Evolutionary conservation across 2,797 vertebrate genomes (phyloP).

Genomic region (Halcyon leucocephala): DNA sequence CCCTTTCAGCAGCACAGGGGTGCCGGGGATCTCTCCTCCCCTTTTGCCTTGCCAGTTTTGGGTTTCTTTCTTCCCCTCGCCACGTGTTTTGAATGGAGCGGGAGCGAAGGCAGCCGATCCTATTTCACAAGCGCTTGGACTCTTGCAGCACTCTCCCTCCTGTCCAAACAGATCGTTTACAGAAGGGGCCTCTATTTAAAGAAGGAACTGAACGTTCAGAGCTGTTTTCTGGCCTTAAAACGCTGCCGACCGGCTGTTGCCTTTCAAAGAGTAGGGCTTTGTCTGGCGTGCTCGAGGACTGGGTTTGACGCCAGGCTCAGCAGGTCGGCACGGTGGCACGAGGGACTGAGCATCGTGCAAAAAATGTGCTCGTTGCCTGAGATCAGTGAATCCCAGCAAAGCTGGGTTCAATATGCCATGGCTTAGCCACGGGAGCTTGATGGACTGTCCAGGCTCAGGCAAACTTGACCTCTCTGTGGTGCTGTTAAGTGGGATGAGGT

Average conservation of each 20-base stretch:
- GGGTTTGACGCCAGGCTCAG: not conserved
- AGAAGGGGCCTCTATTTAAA: constrained; percentile 71
- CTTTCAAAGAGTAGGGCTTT: constrained; percentile 14
- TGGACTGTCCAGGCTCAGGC: not conserved
- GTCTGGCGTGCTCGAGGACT: not conserved
- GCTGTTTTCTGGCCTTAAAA: constrained; percentile 58
- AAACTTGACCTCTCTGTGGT: not conserved
- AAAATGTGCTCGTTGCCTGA: not conserved
- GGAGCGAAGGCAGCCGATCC: constrained; percentile 42
- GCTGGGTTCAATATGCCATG: not conserved
- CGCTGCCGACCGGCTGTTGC: constrained; percentile 28
- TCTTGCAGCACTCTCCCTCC: constrained; percentile 56
- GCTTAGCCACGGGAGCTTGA: not conserved
- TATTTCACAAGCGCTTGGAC: constrained; percentile 69
- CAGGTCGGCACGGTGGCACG: accelerated
- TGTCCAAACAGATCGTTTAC: constrained; percentile 73
- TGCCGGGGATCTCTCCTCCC: not conserved
- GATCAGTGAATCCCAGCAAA: accelerated
- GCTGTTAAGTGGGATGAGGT: not conserved
- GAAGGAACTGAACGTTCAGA: constrained; percentile 67
- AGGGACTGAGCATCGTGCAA: not conserved
- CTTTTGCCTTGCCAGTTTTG: constrained; percentile 8
- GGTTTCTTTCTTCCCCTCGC: constrained; percentile 14
- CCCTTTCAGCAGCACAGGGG: not conserved
- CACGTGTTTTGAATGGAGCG: constrained; percentile 48